These are phyloP conservation scores for Agapornis canus DNA, from an alignment of 2,797 vertebrate genomes.

Conservation along the genomic window DNA sequence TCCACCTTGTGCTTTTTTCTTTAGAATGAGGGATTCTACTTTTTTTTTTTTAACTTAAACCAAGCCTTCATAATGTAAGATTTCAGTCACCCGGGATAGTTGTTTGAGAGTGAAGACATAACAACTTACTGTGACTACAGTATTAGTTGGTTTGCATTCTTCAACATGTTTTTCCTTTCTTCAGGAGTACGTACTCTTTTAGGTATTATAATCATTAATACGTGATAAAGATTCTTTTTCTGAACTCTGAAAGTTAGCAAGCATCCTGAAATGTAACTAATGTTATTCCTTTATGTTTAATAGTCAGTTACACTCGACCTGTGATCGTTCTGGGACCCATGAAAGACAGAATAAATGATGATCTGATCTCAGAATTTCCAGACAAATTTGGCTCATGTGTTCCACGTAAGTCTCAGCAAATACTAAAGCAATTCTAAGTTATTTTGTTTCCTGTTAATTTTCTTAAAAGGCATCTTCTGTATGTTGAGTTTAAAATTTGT, in stretches of 20 bases:
- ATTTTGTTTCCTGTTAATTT: neutral
- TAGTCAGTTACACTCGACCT: constrained; percentile 93
- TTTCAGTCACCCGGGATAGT: neutral
- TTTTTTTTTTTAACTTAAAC: neutral
- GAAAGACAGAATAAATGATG: constrained; percentile 97
- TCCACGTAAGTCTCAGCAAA: constrained; percentile 86
- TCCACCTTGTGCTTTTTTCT: neutral
- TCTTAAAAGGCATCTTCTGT: neutral
- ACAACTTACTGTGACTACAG: neutral
- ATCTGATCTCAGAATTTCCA: constrained; percentile 97
- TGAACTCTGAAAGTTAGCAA: neutral
- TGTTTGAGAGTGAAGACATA: neutral
- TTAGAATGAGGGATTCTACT: neutral
- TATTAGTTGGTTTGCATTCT: neutral
- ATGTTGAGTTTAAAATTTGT: neutral
- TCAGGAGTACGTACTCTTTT: neutral
- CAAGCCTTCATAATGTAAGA: neutral
- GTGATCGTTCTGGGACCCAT: constrained; percentile 97
- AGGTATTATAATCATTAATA: neutral
- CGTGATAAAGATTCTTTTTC: neutral
- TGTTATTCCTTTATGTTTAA: neutral
- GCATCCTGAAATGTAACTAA: neutral
- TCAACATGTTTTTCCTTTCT: neutral
- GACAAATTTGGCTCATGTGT: constrained; percentile 98
- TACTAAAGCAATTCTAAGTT: neutral